These are phyloP conservation scores for Allacma fusca DNA, from an alignment of 2,888 invertebrate species.

Conservation along the genomic window DNA sequence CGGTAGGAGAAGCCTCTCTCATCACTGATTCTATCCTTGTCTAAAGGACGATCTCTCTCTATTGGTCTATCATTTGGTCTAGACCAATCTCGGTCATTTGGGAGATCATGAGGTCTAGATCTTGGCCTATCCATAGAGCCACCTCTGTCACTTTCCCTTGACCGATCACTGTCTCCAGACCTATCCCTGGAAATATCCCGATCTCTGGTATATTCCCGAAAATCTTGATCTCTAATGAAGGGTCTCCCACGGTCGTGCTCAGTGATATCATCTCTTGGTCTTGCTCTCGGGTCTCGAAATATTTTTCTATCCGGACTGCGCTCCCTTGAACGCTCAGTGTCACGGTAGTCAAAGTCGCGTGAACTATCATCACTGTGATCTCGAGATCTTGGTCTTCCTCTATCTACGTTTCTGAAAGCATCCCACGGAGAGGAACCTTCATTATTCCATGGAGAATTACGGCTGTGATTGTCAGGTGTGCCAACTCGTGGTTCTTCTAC, in stretches of 20 bases:
- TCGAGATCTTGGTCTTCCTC: background rate
- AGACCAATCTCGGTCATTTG: background rate
- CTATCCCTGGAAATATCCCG: constrained; percentile 15
- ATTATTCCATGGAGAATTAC: background rate
- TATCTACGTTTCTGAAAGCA: background rate
- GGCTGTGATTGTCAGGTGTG: background rate
- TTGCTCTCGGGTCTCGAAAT: background rate
- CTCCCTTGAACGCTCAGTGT: background rate
- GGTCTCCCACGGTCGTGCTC: constrained; percentile 23
- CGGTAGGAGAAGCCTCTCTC: background rate
- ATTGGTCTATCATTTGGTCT: background rate
- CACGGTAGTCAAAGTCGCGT: constrained; percentile 14
- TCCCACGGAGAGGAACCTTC: constrained; percentile 17
- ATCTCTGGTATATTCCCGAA: constrained; percentile 3
- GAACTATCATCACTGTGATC: constrained; percentile 18
- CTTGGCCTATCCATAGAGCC: background rate
- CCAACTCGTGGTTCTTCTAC: constrained; percentile 1
- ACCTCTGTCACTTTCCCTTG: background rate
- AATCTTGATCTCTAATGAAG: constrained; percentile 39
- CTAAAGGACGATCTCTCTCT: background rate
- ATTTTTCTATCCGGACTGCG: background rate
- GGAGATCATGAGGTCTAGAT: background rate
- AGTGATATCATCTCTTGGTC: constrained; percentile 18
- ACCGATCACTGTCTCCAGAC: background rate
- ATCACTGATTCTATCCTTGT: background rate